Percentiles rank a stretch among this genome's conserved stretches.
Evolutionary conservation across 1,140 invertebrate species (phyloP).

Genomic region (Drosophila sucinea): DNA sequence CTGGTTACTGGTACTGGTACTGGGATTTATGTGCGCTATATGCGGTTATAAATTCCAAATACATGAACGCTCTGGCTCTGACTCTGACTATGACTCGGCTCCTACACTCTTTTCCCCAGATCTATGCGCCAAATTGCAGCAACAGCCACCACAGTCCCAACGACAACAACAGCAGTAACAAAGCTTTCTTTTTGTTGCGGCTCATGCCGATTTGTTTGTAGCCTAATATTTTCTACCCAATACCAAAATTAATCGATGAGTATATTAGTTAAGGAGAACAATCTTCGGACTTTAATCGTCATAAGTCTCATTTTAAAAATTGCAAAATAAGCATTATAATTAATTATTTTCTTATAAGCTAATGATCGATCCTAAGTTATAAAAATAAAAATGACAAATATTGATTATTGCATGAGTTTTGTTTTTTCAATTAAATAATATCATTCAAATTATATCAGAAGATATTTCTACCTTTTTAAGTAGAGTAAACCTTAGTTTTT

Average conservation of each 20-base stretch:
- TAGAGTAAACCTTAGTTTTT: too few relatives aligned
- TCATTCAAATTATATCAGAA: too few relatives aligned
- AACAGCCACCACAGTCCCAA: conserved; percentile 36
- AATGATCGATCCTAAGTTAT: too few relatives aligned
- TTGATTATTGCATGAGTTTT: too few relatives aligned
- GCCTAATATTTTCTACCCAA: conserved; percentile 55
- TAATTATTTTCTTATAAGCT: too few relatives aligned
- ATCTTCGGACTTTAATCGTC: too few relatives aligned
- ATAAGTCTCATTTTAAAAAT: too few relatives aligned
- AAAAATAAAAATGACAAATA: too few relatives aligned
- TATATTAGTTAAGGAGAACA: background rate
- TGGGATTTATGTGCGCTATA: conserved; percentile 79
- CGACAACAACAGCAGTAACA: conserved; percentile 37
- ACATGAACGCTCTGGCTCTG: conserved; percentile 60
- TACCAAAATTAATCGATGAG: background rate
- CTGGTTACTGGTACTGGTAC: conserved; percentile 50
- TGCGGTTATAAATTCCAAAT: conserved; percentile 82
- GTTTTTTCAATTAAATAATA: too few relatives aligned
- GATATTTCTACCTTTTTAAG: too few relatives aligned
- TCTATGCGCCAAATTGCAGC: conserved; percentile 79
- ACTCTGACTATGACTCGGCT: conserved; percentile 22
- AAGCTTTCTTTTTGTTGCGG: conserved; percentile 66
- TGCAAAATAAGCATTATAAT: too few relatives aligned
- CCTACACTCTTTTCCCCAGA: conserved; percentile 51
- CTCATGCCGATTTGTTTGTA: conserved; percentile 42